Conservation (phyloP, 1,140 invertebrate species). For the Bathynomus jamesi region DNA sequence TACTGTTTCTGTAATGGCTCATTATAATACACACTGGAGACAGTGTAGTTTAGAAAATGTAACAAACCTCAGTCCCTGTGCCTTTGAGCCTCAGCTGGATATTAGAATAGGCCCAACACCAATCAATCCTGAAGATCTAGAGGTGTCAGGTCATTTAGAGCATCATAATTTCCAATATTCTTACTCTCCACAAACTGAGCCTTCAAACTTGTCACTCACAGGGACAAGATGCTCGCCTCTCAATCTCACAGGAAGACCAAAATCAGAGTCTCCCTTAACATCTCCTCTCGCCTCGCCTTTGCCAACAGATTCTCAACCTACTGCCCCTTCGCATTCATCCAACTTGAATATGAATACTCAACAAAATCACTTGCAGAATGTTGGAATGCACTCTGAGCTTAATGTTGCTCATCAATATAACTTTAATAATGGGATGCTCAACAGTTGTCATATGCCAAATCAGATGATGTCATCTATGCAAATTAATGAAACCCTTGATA, state of each 20-base stretch:
- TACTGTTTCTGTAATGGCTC: conserved; percentile 31
- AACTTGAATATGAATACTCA: neutral
- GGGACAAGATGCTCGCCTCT: conserved; percentile 31
- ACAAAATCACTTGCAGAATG: neutral
- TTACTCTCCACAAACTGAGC: conserved; percentile 29
- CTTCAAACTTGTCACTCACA: conserved; percentile 24
- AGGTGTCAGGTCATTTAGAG: conserved; percentile 24
- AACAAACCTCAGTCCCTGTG: conserved; percentile 18
- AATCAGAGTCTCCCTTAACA: conserved; percentile 12
- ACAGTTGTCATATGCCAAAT: neutral
- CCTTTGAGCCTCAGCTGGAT: conserved; percentile 24
- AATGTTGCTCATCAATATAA: neutral
- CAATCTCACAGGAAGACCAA: conserved; percentile 33
- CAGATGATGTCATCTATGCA: neutral
- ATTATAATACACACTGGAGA: conserved; percentile 31
- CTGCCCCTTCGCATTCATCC: neutral
- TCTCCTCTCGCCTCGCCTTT: conserved; percentile 19
- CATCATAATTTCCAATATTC: conserved; percentile 28
- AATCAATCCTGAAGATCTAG: conserved; percentile 24
- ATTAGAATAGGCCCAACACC: conserved; percentile 26
- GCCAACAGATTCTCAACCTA: conserved; percentile 1
- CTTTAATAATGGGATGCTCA: neutral
- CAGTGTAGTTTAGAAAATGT: conserved; percentile 28
- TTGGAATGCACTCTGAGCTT: neutral
- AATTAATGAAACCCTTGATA: conserved; percentile 14